phyloP scores from a whole-genome alignment of 2,797 vertebrate species.

The Florisuga fusca region DNA sequence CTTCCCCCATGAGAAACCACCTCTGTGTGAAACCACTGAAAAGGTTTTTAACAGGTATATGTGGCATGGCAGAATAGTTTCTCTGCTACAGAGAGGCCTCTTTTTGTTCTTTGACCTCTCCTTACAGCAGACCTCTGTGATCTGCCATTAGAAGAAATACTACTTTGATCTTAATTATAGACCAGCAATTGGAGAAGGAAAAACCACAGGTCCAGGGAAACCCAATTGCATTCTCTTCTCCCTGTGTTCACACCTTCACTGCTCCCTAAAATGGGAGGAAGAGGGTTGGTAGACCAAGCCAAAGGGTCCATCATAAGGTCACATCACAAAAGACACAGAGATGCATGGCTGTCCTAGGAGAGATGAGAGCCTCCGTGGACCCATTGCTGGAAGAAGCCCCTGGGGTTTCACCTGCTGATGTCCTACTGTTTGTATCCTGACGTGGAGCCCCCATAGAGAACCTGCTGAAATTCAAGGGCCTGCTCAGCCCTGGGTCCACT shows the following conservation, averaged over 20 bases:
- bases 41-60: background rate
- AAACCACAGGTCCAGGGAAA: background rate
- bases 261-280: background rate
- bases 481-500: accelerated
- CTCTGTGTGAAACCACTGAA: background rate
- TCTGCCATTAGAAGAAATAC: background rate
- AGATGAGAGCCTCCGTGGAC: background rate
- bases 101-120: background rate
- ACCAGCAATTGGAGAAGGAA: background rate
- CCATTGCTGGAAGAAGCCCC: background rate
- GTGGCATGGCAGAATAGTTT: background rate
- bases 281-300: background rate
- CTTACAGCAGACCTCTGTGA: background rate
- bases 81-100: background rate
- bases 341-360: accelerated
- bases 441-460: background rate
- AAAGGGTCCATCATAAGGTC: background rate
- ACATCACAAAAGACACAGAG: accelerated
- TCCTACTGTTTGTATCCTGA: background rate
- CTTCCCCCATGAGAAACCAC: background rate
- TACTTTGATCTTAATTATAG: background rate
- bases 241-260: background rate
- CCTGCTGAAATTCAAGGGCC: background rate
- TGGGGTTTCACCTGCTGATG: background rate
- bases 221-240: background rate